Evolutionary conservation across 2,797 vertebrate genomes (phyloP).

Genomic region (Arctocebus calabarensis): DNA sequence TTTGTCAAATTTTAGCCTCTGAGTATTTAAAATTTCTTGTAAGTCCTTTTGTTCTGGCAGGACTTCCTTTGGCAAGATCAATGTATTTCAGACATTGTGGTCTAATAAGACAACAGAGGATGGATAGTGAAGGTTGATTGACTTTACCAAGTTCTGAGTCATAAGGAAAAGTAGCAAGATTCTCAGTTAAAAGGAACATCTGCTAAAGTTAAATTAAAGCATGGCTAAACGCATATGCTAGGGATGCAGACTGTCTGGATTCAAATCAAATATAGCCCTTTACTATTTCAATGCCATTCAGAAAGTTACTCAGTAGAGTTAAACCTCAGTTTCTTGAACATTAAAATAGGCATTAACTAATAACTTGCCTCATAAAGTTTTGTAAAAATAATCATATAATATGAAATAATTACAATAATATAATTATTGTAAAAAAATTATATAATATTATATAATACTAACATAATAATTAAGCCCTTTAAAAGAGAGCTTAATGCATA

Average conservation of each 20-base stretch:
- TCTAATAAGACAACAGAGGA: rapidly evolving
- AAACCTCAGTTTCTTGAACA: background rate
- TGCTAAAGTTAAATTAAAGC: background rate
- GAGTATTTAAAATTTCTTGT: background rate
- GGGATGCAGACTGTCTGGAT: background rate
- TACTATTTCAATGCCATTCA: background rate
- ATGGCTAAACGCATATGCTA: background rate
- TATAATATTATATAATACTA: no score
- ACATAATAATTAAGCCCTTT: no score
- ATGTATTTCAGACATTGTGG: background rate
- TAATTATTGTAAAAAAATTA: background rate
- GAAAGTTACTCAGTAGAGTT: background rate
- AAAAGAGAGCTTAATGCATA: background rate
- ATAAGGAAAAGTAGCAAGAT: background rate
- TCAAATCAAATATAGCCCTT: background rate
- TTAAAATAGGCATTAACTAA: background rate
- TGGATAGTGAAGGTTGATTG: background rate
- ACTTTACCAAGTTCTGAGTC: background rate
- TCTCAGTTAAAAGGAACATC: background rate
- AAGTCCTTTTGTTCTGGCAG: background rate
- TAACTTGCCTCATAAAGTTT: background rate
- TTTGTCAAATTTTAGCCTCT: background rate
- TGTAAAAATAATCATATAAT: background rate
- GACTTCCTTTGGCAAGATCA: background rate
- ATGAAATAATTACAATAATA: background rate